Evolutionary conservation across 2,888 invertebrate species (phyloP), one percentile per base, ranked within the genome.

Genomic region (Ctena decussata): DNA sequence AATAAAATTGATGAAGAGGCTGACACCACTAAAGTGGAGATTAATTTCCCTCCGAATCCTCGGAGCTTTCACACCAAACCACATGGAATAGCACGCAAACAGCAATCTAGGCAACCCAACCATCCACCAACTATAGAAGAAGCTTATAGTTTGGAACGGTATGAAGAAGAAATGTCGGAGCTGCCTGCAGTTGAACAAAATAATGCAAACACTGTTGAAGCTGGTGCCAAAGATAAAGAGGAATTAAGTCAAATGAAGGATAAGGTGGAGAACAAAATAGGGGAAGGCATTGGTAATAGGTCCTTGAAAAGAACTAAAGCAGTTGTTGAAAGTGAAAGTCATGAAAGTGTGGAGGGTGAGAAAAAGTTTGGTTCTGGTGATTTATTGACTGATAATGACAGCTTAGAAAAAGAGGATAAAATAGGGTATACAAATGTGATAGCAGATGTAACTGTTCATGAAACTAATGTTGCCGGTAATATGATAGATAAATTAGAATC

Each of bases 371-470:
- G 89, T n/a, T 89, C 89, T 32, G 75, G 70, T 73, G 89, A 86
- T 80, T 24, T 76, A 15, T 70, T 89, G 44, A 82, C 89, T 44
- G 89, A 89, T 39, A 89, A 89, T 78, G 89, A 89, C 78, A 86
- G 84, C 80, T 81, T 89, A 24, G 84, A 89, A 65, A 84, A 82
- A 75, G 76, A 69, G 21, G 75, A 82, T 41, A 81, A 82, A 71
- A 77, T 69, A 41, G 79, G 80, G 21, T 84, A 80, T 73, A 86
- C 72, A n/a, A 89, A 86, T 78, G 72, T 89, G 27, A 80, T 85
- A 53, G 90, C 86, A 18, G 85, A 86, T 21, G 86, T 85, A 0
- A 81, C 76, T 70, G 86, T 88, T 27, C 86, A 90, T 80, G 49
- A 70, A 5, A 24, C 18, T 8, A 39, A 30, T 30, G 39, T 46